Evolutionary conservation across 2,888 invertebrate species (phyloP).

Genomic region (Drosophila meridiana): DNA sequence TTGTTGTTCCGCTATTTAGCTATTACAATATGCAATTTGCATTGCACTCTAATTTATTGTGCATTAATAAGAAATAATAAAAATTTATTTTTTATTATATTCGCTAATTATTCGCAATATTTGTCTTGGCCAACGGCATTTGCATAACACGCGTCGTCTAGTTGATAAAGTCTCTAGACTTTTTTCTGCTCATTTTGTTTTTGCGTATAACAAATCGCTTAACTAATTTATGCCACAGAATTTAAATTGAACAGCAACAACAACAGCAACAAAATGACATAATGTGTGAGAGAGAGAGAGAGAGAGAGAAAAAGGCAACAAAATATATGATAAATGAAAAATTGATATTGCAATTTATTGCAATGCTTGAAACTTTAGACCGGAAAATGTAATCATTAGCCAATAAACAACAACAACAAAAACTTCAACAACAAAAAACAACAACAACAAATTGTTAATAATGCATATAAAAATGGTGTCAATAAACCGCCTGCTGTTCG

Average conservation of each 20-base stretch:
- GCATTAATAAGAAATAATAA: constrained; percentile 24
- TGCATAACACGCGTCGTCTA: constrained; percentile 65
- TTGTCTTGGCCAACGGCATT: constrained; percentile 58
- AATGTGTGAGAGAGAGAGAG: constrained; percentile 13
- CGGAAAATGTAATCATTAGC: constrained; percentile 68
- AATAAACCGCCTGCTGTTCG: constrained; percentile 45
- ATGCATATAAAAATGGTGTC: constrained; percentile 31
- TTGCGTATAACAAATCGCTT: constrained; percentile 44
- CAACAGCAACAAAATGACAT: constrained; percentile 28
- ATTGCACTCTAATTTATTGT: constrained; percentile 75
- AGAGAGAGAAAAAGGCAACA: constrained; percentile 7
- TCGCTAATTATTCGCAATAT: constrained; percentile 74
- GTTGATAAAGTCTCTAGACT: constrained; percentile 64
- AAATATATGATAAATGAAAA: constrained; percentile 33
- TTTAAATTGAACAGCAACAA: constrained; percentile 27
- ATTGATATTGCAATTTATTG: constrained; percentile 53
- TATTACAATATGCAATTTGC: constrained; percentile 57
- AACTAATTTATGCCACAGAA: constrained; percentile 55
- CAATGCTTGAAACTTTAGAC: constrained; percentile 50
- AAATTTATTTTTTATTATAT: constrained; percentile 54
- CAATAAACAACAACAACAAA: constrained; percentile 19
- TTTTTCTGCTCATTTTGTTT: constrained; percentile 34
- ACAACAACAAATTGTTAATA: constrained; percentile 8
- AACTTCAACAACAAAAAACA: constrained; percentile 10
- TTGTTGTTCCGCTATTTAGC: constrained; percentile 8